Evolutionary conservation across 2,888 invertebrate species (phyloP).

Genomic region (Leptinotarsa tumamoca): DNA sequence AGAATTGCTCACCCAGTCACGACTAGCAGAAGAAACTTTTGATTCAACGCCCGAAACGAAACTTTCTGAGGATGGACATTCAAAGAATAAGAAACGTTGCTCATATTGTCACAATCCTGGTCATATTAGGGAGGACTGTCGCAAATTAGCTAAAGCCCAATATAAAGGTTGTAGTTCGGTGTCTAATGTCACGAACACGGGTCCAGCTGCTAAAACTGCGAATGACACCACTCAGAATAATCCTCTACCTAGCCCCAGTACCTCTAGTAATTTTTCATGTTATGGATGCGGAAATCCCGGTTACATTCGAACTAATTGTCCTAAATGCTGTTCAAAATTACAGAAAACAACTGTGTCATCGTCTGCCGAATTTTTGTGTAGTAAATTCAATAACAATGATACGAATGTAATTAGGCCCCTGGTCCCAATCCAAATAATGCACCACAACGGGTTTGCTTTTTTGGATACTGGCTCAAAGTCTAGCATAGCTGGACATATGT

Average conservation of each 20-base stretch:
- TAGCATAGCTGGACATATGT: slow-evolving; percentile 12
- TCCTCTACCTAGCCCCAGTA: background rate
- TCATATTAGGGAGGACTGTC: slow-evolving; percentile 8
- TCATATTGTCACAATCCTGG: slow-evolving; percentile 4
- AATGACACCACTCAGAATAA: background rate
- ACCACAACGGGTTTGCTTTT: background rate
- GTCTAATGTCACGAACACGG: background rate
- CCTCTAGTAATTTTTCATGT: slow-evolving; percentile 2
- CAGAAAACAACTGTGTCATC: background rate
- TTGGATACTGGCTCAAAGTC: slow-evolving; percentile 17
- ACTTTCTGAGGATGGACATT: background rate
- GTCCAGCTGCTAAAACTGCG: background rate
- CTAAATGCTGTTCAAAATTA: slow-evolving; percentile 4
- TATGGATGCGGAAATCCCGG: slow-evolving; percentile 16
- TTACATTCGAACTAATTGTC: background rate
- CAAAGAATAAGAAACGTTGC: background rate
- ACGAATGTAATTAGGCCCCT: background rate
- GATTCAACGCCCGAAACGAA: background rate
- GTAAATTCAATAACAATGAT: slow-evolving; percentile 5
- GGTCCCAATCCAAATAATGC: background rate
- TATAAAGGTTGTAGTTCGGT: background rate
- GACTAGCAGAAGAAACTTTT: slow-evolving; percentile 12
- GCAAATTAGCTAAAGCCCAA: slow-evolving; percentile 1
- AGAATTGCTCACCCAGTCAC: no score
- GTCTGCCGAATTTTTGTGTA: slow-evolving; percentile 10